These are phyloP conservation scores for Holacanthus passer DNA, from an alignment of 2,113 vertebrate genomes.

Conservation along the genomic window DNA sequence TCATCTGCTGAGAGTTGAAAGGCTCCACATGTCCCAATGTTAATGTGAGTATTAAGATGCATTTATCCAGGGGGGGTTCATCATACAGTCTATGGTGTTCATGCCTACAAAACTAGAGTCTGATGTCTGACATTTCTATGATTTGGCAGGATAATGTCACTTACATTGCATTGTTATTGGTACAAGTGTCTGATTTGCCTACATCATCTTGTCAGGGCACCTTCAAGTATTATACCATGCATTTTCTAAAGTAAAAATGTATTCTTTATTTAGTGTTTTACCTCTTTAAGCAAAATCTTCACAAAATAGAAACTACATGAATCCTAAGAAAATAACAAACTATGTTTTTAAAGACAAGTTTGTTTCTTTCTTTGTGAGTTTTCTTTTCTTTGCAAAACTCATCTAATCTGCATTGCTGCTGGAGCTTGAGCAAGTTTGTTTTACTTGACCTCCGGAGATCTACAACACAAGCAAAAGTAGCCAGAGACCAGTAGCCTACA, in stretches of 20 bases:
- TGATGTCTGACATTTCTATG: not conserved
- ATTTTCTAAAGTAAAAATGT: not conserved
- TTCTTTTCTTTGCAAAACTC: not conserved
- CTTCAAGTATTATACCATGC: not conserved
- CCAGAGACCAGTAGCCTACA: not conserved
- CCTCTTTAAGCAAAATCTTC: not conserved
- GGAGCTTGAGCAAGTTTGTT: not conserved
- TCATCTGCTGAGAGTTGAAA: not conserved
- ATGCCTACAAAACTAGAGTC: not conserved
- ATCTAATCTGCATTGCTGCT: not conserved
- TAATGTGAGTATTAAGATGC: conserved; percentile 1
- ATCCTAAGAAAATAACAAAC: not conserved
- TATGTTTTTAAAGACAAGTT: too few relatives aligned
- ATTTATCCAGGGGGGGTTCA: not conserved
- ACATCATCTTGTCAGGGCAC: not conserved
- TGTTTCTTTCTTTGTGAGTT: not conserved
- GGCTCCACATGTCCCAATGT: not conserved
- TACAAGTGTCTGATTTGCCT: not conserved
- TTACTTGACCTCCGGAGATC: not conserved
- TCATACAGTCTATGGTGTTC: too few relatives aligned
- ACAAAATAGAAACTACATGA: not conserved
- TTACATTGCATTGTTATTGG: not conserved
- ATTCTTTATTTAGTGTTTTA: not conserved
- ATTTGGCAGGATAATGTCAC: not conserved
- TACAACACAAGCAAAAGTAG: not conserved